These are phyloP conservation scores for Hozukius guyotensis DNA, from an alignment of 2,797 vertebrate species.

Conservation along the genomic window DNA sequence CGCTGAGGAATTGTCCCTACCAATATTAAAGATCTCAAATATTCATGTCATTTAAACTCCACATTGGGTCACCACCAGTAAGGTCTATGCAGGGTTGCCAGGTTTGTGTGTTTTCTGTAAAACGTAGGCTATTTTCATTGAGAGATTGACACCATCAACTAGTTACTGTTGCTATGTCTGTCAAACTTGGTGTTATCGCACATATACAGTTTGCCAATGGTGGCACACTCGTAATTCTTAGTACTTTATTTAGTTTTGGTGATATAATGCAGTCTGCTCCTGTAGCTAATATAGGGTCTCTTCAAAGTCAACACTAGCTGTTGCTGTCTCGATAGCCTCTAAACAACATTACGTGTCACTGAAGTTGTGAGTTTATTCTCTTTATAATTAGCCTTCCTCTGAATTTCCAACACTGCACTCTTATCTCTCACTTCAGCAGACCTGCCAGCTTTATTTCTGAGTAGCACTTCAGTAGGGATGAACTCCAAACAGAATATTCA, in stretches of 20 bases:
- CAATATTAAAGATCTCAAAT: no score
- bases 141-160: no score
- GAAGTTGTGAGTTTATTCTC: background rate
- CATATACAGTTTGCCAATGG: no score
- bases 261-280: background rate
- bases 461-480: background rate
- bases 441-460: conserved; percentile 1
- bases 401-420: background rate
- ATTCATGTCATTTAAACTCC: no score
- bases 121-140: no score
- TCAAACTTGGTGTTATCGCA: no score
- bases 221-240: no score
- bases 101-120: no score
- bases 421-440: background rate
- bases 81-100: no score
- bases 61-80: no score
- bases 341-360: background rate
- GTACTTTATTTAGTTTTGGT: background rate
- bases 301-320: background rate
- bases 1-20: no score
- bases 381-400: background rate
- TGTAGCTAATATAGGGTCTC: background rate
- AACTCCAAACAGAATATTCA: background rate
- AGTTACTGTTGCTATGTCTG: no score
- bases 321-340: background rate